Percentiles rank a stretch among this genome's conserved stretches.
phyloP scores from a whole-genome alignment of 2,113 vertebrate species.

The Haplochromis vanheusdeni region DNA sequence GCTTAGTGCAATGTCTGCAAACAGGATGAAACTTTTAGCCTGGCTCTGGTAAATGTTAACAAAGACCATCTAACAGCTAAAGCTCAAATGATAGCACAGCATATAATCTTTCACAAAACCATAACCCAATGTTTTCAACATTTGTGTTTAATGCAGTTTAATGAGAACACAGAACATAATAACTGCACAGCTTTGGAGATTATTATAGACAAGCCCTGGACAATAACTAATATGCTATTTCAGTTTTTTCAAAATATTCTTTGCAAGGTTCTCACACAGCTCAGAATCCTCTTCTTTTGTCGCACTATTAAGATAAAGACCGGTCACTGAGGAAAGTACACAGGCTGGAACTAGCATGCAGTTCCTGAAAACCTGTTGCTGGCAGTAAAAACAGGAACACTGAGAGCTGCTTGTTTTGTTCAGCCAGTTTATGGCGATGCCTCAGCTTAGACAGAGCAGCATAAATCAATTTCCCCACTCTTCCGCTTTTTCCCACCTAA shows the following conservation, averaged over 20 bases:
- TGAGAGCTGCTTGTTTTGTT: slow-evolving; percentile 27
- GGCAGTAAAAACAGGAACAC: not conserved
- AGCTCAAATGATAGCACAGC: not conserved
- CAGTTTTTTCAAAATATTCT: not conserved
- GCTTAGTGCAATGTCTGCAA: not conserved
- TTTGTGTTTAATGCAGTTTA: not conserved
- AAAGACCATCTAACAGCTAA: not conserved
- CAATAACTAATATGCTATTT: not conserved
- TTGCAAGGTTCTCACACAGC: not conserved
- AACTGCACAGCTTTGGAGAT: not conserved
- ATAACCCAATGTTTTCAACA: not conserved
- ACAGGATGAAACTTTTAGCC: not conserved
- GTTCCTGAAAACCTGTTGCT: not conserved
- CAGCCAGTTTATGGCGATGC: slow-evolving; percentile 17
- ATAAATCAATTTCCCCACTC: slow-evolving; percentile 51
- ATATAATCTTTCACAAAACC: not conserved
- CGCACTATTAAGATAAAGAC: not conserved
- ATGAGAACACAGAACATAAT: not conserved
- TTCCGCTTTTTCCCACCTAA: slow-evolving; percentile 62
- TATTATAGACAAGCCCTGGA: not conserved
- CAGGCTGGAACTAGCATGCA: not conserved
- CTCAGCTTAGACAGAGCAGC: slow-evolving; percentile 17
- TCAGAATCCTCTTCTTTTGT: not conserved
- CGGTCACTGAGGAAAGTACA: not conserved
- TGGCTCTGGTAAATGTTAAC: not conserved